Evolutionary conservation across 2,113 vertebrate species (phyloP).

Genomic region (Pollachius pollachius): DNA sequence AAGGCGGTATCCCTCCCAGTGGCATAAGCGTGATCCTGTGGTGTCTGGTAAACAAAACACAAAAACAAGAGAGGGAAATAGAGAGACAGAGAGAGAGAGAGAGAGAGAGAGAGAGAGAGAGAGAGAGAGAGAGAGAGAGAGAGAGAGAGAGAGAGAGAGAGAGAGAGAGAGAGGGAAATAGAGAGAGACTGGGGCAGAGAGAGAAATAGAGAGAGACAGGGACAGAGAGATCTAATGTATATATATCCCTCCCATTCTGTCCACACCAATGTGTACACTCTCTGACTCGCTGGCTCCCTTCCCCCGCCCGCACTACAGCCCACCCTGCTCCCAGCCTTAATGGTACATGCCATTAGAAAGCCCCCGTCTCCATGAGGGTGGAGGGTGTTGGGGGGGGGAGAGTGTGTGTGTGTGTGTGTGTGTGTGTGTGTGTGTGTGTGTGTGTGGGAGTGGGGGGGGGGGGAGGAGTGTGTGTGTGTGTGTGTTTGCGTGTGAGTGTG

Average conservation of each 20-base stretch:
- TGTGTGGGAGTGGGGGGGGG: conserved; percentile 1
- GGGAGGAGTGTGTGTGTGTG: conserved; percentile 20
- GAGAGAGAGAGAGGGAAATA: too few species aligned
- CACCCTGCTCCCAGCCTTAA: conserved; percentile 76
- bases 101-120: conserved; percentile 21
- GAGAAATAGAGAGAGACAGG: conserved; percentile 11
- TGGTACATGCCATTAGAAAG: conserved; percentile 86
- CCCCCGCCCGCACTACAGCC: conserved; percentile 68
- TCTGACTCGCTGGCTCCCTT: conserved; percentile 24
- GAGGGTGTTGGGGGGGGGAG: conserved; percentile 31
- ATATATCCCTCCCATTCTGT: too few species aligned
- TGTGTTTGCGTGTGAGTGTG: conserved; percentile 58
- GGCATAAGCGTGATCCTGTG: too few species aligned
- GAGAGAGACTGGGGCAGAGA: too few species aligned
- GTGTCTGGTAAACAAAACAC: too few species aligned
- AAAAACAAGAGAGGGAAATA: too few species aligned
- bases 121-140: too few species aligned
- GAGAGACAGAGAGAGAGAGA: too few species aligned
- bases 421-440: conserved; percentile 72
- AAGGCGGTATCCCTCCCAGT: too few species aligned
- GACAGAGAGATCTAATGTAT: background rate
- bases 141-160: too few species aligned
- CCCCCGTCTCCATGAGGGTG: conserved; percentile 64
- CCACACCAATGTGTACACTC: background rate
- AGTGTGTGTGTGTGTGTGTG: conserved; percentile 68